Conservation (phyloP, 2,888 invertebrate genomes). For the Notodonta ziczac region DNA sequence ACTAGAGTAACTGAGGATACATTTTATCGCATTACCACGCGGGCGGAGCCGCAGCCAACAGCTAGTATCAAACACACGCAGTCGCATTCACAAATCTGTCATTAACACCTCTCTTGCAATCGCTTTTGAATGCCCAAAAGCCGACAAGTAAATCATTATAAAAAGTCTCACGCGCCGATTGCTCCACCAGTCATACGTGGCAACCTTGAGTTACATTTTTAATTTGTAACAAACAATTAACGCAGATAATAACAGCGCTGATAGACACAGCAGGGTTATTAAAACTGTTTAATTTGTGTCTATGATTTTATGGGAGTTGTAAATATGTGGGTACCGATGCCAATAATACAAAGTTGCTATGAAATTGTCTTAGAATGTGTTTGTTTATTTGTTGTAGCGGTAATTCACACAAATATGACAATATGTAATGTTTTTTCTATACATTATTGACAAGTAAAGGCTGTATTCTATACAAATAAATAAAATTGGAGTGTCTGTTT, state of each 20-base stretch:
- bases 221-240: slow-evolving; percentile 49
- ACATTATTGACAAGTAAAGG: no score
- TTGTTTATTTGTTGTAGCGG: neutral
- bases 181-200: slow-evolving; percentile 39
- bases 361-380: neutral
- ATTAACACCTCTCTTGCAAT: neutral
- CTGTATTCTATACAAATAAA: no score
- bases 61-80: no score
- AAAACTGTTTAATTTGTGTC: neutral
- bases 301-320: neutral
- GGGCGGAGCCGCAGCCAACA: no score
- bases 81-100: no score
- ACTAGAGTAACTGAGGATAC: no score
- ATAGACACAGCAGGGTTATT: neutral
- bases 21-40: no score
- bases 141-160: slow-evolving; percentile 36
- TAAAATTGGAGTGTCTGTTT: no score
- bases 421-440: no score
- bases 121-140: slow-evolving; percentile 6
- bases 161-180: slow-evolving; percentile 66
- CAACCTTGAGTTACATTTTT: slow-evolving; percentile 66
- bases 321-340: neutral
- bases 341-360: neutral
- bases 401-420: no score
- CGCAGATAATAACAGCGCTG: slow-evolving; percentile 15